Evolutionary conservation across 2,113 vertebrate genomes (phyloP).

Genomic region (Carassius auratus): DNA sequence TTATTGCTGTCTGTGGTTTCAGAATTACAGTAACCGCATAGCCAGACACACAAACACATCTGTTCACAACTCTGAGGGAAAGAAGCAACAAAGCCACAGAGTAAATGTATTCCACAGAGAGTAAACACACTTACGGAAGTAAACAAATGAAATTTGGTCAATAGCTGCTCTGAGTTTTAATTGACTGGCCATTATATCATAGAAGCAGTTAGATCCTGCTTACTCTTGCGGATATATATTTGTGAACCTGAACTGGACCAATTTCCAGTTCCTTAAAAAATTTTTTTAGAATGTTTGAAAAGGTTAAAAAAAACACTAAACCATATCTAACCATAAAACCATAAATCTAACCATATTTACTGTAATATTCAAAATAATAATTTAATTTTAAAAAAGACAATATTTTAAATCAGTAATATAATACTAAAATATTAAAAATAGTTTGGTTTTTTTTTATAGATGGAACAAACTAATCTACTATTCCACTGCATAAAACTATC

Average conservation of each 20-base stretch:
- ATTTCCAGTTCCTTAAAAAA: background rate
- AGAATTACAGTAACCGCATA: constrained; percentile 9
- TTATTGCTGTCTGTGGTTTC: constrained; percentile 18
- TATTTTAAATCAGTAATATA: background rate
- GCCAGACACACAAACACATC: constrained; percentile 33
- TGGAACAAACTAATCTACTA: background rate
- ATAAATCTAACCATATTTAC: background rate
- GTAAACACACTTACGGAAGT: constrained; percentile 17
- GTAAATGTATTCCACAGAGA: background rate
- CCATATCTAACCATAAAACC: too few relatives aligned
- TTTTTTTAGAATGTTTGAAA: background rate
- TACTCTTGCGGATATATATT: background rate
- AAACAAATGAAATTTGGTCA: constrained; percentile 52
- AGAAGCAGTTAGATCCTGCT: background rate
- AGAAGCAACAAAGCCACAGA: constrained; percentile 32
- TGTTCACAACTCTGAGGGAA: constrained; percentile 10
- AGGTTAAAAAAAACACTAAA: background rate
- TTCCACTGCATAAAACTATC: background rate
- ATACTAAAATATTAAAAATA: background rate
- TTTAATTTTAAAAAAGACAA: background rate
- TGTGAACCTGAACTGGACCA: background rate
- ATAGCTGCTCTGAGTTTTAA: constrained; percentile 26
- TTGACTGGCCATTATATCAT: background rate
- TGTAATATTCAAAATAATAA: background rate
- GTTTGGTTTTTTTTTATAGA: background rate